Conservation (phyloP, 2,888 invertebrate species). For the Sinotaia quadrata region DNA sequence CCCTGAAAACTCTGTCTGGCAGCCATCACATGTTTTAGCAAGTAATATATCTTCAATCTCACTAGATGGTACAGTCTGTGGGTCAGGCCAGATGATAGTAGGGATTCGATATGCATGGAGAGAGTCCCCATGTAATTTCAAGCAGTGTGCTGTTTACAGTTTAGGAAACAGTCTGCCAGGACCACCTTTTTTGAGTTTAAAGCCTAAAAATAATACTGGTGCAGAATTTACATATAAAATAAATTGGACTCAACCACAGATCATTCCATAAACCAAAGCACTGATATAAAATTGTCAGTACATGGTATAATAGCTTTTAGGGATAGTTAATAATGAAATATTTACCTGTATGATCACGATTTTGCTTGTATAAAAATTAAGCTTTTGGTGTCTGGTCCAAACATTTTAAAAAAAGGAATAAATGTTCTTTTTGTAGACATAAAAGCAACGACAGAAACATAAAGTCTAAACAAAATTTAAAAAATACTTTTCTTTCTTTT, state of each 20-base stretch:
- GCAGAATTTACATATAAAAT: slow-evolving; percentile 3
- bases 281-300: too few relatives aligned
- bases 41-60: slow-evolving; percentile 36
- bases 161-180: slow-evolving; percentile 46
- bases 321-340: too few relatives aligned
- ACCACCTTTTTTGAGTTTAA: slow-evolving; percentile 41
- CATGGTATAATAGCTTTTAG: too few relatives aligned
- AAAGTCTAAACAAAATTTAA: too few relatives aligned
- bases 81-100: slow-evolving; percentile 37
- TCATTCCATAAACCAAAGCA: slow-evolving; percentile 17
- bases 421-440: too few relatives aligned
- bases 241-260: slow-evolving; percentile 7
- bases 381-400: too few relatives aligned
- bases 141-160: slow-evolving; percentile 52
- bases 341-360: too few relatives aligned
- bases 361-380: too few relatives aligned
- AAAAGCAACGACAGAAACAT: too few relatives aligned
- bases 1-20: slow-evolving; percentile 36
- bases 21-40: slow-evolving; percentile 41
- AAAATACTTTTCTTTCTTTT: too few relatives aligned
- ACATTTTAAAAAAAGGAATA: too few relatives aligned
- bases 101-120: slow-evolving; percentile 53
- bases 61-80: slow-evolving; percentile 38
- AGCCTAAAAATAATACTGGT: slow-evolving; percentile 8
- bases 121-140: slow-evolving; percentile 54